Base-by-base conservation (phyloP, 2,888 invertebrate species). In the Lycocerus yunnanus region DNA sequence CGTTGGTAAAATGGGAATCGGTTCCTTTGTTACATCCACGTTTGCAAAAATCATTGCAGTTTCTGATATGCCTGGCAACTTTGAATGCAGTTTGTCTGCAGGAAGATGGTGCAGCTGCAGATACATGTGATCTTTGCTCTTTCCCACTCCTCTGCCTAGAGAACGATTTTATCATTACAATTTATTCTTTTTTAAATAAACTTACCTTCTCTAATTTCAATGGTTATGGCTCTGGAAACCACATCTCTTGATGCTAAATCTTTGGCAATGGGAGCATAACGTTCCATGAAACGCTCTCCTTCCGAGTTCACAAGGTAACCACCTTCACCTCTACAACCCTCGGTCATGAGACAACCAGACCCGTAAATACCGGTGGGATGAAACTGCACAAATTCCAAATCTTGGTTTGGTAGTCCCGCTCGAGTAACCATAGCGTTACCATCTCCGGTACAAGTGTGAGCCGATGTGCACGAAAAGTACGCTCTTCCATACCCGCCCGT, bases 21-120 rank as follows among this genome's bases (percentile, higher is more conserved):
- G 98, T 83, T 99, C 98, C 79, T 97, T 92, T 9, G 98, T 98
- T 16, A 99, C 98, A 88, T 99, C 99, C 8, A 99, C 99, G 16
- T 98, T 99, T 24, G 99, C 97, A 87, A 99, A 99, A 85, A 99
- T 98, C 96, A 96, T 97, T 8, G 99, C 99, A 0, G 99, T 99
- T 89, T 99, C 99, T 0, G 98, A 97, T 87, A 99, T 99, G 77
- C 99, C 99, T 66, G 97, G 97, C 83, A 97, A 89, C 68, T 95
- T 90, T 81, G 91, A 89, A 71, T 92, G 91, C 81, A 99, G 90
- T 86, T 98, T 97, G 79, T 98, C 97, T 71, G 95, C 94, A 0
- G 98, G 98, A 84, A 99, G 89, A 88, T 99, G 99, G 86, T 98
- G 97, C 75, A 99, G 91, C 86, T 99, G 98, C 13, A 99, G 89